Evolutionary conservation across 2,113 vertebrate species (phyloP).

Genomic region (Bubalus kerabau): DNA sequence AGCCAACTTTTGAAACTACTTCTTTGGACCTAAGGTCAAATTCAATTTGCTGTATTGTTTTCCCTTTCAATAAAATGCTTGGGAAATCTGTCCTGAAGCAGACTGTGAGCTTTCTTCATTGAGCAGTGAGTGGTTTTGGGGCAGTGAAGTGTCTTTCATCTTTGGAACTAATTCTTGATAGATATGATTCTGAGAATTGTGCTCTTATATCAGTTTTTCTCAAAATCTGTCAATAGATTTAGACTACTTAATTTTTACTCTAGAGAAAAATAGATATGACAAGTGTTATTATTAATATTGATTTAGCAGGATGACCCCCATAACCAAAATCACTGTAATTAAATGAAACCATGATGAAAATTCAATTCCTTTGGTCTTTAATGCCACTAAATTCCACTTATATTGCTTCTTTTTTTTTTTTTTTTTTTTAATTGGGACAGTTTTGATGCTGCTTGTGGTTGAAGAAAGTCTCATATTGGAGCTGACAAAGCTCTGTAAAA

Average conservation of each 20-base stretch:
- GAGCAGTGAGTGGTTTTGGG: background rate
- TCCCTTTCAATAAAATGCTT: background rate
- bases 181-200: background rate
- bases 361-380: background rate
- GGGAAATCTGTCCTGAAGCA: background rate
- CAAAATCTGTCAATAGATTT: background rate
- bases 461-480: background rate
- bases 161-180: background rate
- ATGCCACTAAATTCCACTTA: background rate
- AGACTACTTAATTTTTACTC: background rate
- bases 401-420: background rate
- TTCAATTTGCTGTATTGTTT: background rate
- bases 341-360: background rate
- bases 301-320: background rate
- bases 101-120: background rate
- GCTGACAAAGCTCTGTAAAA: background rate
- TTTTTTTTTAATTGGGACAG: background rate
- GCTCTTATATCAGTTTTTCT: background rate
- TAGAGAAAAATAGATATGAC: background rate
- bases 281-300: background rate
- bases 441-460: background rate
- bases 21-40: background rate
- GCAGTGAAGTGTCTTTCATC: background rate
- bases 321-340: background rate
- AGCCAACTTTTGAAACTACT: background rate